These are phyloP conservation scores for Listronotus oregonensis DNA, from an alignment of 1,140 invertebrate species.

Conservation along the genomic window DNA sequence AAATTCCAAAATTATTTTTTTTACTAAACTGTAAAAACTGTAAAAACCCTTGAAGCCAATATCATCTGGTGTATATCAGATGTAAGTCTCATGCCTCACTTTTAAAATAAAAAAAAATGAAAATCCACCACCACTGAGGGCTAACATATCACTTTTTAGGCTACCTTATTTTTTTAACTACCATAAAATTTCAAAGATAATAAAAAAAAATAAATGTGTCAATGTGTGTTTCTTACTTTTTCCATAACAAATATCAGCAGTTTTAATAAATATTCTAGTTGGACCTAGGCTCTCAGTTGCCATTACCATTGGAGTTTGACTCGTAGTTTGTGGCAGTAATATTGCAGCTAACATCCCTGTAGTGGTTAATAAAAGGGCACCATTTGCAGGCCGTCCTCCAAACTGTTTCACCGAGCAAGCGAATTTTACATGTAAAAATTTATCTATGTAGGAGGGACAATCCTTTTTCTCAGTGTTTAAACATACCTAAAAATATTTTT, in stretches of 20 bases:
- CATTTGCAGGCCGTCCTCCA: conserved; percentile 80
- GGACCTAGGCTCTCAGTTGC: conserved; percentile 73
- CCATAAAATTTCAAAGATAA: no score
- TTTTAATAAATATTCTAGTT: conserved; percentile 73
- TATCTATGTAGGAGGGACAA: conserved; percentile 78
- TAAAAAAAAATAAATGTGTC: no score
- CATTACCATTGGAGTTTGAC: conserved; percentile 55
- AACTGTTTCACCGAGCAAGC: conserved; percentile 83
- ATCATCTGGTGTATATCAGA: no score
- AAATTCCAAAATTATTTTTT: no score
- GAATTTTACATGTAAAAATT: conserved; percentile 78
- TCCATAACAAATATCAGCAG: conserved; percentile 75
- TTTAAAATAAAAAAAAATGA: no score
- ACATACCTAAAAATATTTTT: conserved; percentile 56
- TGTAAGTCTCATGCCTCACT: no score
- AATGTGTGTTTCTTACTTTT: conserved; percentile 63
- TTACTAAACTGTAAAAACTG: no score
- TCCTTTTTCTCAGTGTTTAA: conserved; percentile 80
- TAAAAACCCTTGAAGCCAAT: no score
- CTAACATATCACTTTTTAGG: no score
- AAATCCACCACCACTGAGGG: no score
- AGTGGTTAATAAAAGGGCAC: conserved; percentile 79
- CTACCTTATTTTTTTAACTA: no score
- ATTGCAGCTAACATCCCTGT: conserved; percentile 81
- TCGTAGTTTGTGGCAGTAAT: conserved; percentile 59